Evolutionary conservation across 2,797 vertebrate species (phyloP).

Genomic region (Eurystomus glaucurus): DNA sequence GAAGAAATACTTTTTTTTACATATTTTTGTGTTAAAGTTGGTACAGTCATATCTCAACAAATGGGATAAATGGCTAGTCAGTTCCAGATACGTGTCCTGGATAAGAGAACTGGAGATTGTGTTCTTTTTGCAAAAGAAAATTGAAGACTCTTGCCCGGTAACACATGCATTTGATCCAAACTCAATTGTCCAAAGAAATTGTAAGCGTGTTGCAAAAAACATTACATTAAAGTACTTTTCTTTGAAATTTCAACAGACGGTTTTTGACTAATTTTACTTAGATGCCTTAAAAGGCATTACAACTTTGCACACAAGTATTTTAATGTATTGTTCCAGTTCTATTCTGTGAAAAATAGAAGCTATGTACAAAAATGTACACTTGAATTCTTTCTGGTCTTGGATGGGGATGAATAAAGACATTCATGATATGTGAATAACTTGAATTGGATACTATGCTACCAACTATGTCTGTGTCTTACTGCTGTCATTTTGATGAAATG

Average conservation of each 20-base stretch:
- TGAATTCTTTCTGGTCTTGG: background rate
- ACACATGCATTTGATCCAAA: background rate
- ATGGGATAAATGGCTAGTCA: background rate
- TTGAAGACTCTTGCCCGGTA: background rate
- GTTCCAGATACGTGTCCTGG: background rate
- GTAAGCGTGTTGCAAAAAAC: background rate
- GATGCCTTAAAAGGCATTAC: background rate
- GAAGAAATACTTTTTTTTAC: constrained; percentile 39
- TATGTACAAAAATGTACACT: background rate
- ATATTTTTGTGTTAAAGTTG: background rate
- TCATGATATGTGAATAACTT: background rate
- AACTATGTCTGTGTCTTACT: background rate
- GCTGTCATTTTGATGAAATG: background rate
- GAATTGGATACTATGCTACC: background rate
- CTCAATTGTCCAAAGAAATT: background rate
- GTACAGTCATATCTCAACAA: background rate
- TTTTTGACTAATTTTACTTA: background rate
- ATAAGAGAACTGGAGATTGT: background rate
- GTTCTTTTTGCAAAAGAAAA: background rate
- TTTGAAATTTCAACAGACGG: background rate
- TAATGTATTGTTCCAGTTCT: background rate
- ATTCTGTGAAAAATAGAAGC: background rate
- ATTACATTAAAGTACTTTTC: background rate
- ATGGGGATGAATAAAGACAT: background rate
- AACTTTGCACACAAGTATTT: background rate